Conservation (phyloP, 2,797 vertebrate species). For the Hippocampus kuda region DNA sequence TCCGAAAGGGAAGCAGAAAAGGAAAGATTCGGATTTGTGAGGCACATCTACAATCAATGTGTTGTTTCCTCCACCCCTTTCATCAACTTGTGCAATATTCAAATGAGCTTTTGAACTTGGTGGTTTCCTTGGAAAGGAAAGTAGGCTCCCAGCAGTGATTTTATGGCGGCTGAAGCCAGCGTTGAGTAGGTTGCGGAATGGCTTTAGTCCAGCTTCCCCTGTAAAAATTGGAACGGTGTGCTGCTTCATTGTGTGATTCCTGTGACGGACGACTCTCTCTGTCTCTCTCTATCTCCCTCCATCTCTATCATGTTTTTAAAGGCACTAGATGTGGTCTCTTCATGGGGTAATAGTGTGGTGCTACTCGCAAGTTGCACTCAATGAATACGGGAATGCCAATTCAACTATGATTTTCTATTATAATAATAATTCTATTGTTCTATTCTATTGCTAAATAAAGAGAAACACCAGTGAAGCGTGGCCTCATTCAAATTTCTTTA, state of each 20-base stretch:
- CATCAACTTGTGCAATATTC: slow-evolving; percentile 32
- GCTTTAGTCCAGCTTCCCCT: slow-evolving; percentile 67
- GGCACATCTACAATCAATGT: slow-evolving; percentile 30
- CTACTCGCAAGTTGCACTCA: slow-evolving; percentile 26
- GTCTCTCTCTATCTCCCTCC: slow-evolving; percentile 14
- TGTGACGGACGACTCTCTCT: slow-evolving; percentile 43
- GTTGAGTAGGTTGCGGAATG: slow-evolving; percentile 58
- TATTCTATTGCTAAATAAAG: too few species aligned
- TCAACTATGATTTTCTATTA: too few species aligned
- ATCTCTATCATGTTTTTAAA: slow-evolving; percentile 15
- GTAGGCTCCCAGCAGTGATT: slow-evolving; percentile 62
- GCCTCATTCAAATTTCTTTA: slow-evolving; percentile 51
- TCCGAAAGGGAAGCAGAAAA: slow-evolving; percentile 13
- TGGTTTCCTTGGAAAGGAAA: slow-evolving; percentile 50
- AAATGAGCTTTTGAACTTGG: slow-evolving; percentile 4
- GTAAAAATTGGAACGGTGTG: slow-evolving; percentile 50
- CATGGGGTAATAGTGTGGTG: slow-evolving; percentile 20
- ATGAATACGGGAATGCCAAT: slow-evolving; percentile 37
- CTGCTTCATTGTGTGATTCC: slow-evolving; percentile 57
- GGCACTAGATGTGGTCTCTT: slow-evolving; percentile 39
- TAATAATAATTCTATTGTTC: too few species aligned
- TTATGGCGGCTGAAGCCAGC: slow-evolving; percentile 63
- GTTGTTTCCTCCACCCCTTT: slow-evolving; percentile 35
- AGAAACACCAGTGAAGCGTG: slow-evolving; percentile 24
- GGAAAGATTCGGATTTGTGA: slow-evolving; percentile 7